These are phyloP conservation scores for Nestor notabilis DNA, from an alignment of 2,113 vertebrate genomes.

Conservation along the genomic window DNA sequence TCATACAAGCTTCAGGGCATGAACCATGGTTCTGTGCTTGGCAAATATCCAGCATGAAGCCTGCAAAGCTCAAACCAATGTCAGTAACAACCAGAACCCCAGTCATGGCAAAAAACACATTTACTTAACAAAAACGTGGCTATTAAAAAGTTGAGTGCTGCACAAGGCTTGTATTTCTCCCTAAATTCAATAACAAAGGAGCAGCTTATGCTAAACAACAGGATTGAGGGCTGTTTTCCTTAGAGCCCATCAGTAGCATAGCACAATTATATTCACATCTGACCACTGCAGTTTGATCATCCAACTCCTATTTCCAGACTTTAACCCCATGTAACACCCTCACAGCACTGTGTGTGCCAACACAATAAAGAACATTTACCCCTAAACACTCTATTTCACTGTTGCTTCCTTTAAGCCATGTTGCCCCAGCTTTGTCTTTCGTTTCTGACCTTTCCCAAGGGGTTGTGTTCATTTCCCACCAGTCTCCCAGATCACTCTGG, in stretches of 20 bases:
- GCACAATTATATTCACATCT: fast-evolving
- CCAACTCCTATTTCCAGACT: background rate
- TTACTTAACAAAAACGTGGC: background rate
- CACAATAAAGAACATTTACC: background rate
- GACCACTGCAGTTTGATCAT: fast-evolving
- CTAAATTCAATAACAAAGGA: background rate
- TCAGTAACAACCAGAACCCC: background rate
- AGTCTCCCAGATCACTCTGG: background rate
- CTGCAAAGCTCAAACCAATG: background rate
- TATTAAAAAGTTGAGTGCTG: background rate
- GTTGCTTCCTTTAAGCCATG: background rate
- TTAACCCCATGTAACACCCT: background rate
- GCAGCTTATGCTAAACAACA: background rate
- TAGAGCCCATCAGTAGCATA: fast-evolving
- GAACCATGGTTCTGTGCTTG: background rate
- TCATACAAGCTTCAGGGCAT: background rate
- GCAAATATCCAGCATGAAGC: background rate
- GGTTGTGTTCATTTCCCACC: background rate
- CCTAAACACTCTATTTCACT: background rate
- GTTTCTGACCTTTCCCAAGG: background rate
- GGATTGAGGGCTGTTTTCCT: background rate
- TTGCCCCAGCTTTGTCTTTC: background rate
- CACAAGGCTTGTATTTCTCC: background rate
- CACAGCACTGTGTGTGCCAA: background rate
- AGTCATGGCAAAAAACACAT: background rate